phyloP scores from a whole-genome alignment of 2,888 invertebrate genomes.

The Protodeltote pygarga region DNA sequence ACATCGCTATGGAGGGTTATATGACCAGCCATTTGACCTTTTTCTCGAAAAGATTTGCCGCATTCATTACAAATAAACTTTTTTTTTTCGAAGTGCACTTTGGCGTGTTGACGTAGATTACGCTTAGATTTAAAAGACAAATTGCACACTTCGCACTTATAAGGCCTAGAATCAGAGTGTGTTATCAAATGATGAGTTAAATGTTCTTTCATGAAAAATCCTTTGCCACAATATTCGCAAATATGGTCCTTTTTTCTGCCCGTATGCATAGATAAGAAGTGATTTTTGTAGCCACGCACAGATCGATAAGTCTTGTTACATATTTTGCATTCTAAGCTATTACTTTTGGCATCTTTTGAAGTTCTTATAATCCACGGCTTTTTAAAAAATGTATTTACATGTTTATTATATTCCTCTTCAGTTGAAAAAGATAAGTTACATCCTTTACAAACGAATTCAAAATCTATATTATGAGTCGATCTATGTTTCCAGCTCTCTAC shows the following conservation, averaged over 20 bases:
- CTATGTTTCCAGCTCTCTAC: conserved; percentile 53
- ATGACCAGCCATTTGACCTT: conserved; percentile 86
- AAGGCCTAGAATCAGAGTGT: conserved; percentile 67
- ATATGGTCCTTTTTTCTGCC: conserved; percentile 72
- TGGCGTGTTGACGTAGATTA: conserved; percentile 60
- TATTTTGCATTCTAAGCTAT: conserved; percentile 57
- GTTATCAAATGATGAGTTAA: conserved; percentile 61
- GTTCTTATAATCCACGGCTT: conserved; percentile 58
- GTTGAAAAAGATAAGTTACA: conserved; percentile 63
- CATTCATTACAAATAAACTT: conserved; percentile 68
- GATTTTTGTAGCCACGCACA: conserved; percentile 69
- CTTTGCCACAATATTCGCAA: conserved; percentile 73
- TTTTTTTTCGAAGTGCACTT: conserved; percentile 61
- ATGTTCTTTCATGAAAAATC: conserved; percentile 63
- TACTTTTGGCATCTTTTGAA: conserved; percentile 58
- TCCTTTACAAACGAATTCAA: conserved; percentile 62
- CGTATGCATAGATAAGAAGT: conserved; percentile 87
- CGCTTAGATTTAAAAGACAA: conserved; percentile 61
- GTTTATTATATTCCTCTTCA: conserved; percentile 57
- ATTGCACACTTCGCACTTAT: conserved; percentile 73
- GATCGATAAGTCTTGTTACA: conserved; percentile 69
- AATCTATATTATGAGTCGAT: conserved; percentile 48
- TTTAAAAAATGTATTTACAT: conserved; percentile 58
- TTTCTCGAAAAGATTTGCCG: conserved; percentile 60
- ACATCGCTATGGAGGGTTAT: conserved; percentile 90